Evolutionary conservation across 35 echinoderm and acorn worm species (phyloP).

Genomic region (Stichopus chloronotus): DNA sequence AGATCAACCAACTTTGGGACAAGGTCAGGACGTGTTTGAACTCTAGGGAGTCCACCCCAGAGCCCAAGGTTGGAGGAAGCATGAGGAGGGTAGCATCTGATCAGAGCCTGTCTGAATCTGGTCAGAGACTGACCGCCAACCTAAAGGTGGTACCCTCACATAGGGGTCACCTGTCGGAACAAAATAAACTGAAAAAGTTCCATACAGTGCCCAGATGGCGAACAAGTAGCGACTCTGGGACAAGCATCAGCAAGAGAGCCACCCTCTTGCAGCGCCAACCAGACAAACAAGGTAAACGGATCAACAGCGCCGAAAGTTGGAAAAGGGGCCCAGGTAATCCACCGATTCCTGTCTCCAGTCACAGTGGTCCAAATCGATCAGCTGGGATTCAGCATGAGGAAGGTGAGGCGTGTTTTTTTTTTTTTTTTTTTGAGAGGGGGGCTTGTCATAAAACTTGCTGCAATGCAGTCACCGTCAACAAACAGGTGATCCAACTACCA

Average conservation of each 20-base stretch:
- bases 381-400: slow-evolving; percentile 11
- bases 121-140: slow-evolving; percentile 73
- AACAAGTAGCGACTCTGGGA: slow-evolving; percentile 82
- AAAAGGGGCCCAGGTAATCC: slow-evolving; percentile 2
- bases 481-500: too few species aligned
- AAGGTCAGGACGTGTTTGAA: slow-evolving; percentile 96
- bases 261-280: slow-evolving; percentile 70
- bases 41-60: slow-evolving; percentile 62
- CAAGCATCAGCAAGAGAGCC: slow-evolving; percentile 59
- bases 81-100: slow-evolving; percentile 18
- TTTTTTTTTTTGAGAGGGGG: background rate
- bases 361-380: slow-evolving; percentile 74
- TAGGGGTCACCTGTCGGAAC: background rate
- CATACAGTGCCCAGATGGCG: slow-evolving; percentile 73
- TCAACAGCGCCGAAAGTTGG: background rate
- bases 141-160: slow-evolving; percentile 40
- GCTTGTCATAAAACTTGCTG: too few species aligned
- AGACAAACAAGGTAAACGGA: slow-evolving; percentile 22
- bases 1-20: slow-evolving; percentile 98
- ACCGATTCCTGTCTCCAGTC: slow-evolving; percentile 58
- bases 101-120: slow-evolving; percentile 15
- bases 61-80: background rate
- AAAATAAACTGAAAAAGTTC: slow-evolving; percentile 59
- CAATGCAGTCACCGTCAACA: too few species aligned
- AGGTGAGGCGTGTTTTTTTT: slow-evolving; percentile 3